These are phyloP conservation scores for Caenorhabditis doughertyi DNA, from an alignment of 2,888 invertebrate genomes.

Conservation along the genomic window DNA sequence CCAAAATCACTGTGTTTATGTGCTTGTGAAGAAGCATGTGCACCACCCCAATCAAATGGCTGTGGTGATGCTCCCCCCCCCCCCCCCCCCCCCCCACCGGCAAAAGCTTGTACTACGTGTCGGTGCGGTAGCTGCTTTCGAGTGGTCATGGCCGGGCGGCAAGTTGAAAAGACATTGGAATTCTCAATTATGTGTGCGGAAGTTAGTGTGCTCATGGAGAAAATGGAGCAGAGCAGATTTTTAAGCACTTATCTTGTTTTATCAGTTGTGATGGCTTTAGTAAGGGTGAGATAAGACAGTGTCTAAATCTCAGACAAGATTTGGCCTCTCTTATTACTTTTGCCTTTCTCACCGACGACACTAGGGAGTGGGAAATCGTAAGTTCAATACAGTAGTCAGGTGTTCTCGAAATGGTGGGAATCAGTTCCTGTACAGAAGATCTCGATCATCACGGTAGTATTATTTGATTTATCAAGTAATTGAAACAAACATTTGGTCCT, in stretches of 20 bases:
- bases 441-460: no score
- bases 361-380: slow-evolving; percentile 36
- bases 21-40: slow-evolving; percentile 53
- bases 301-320: slow-evolving; percentile 40
- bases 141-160: slow-evolving; percentile 65
- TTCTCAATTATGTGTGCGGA: slow-evolving; percentile 64
- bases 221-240: slow-evolving; percentile 34
- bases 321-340: slow-evolving; percentile 8
- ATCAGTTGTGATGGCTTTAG: slow-evolving; percentile 20
- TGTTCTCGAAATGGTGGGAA: no score
- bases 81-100: no score
- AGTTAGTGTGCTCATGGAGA: slow-evolving; percentile 56
- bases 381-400: slow-evolving; percentile 1
- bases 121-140: slow-evolving; percentile 57
- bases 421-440: no score
- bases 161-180: slow-evolving; percentile 62
- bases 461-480: no score
- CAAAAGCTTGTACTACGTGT: slow-evolving; percentile 58
- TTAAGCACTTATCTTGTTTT: slow-evolving; percentile 61
- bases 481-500: no score
- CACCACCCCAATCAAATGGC: no score
- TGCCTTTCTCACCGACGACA: slow-evolving; percentile 30
- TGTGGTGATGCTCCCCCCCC: slow-evolving; percentile 5
- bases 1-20: slow-evolving; percentile 58
- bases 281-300: background rate